Evolutionary conservation across 2,797 vertebrate genomes (phyloP).

Genomic region (Micropoecilia bifurca): DNA sequence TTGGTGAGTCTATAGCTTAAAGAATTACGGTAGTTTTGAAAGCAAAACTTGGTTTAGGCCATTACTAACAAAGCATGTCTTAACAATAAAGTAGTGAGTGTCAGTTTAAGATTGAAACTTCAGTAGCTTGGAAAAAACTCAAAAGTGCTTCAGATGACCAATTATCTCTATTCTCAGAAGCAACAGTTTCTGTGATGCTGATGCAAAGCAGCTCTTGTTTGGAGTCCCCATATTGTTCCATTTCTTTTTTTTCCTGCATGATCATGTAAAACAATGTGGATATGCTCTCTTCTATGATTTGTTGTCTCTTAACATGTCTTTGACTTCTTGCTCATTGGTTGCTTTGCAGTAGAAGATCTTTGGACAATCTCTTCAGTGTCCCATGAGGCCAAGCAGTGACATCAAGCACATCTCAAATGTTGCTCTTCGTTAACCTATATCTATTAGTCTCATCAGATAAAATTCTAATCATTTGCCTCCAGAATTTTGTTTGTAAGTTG

Average conservation of each 20-base stretch:
- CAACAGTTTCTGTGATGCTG: neutral
- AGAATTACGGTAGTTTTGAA: neutral
- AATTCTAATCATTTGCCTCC: neutral
- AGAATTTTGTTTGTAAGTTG: neutral
- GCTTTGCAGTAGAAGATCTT: neutral
- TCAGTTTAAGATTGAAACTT: neutral
- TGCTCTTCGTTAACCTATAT: neutral
- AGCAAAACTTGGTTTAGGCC: neutral
- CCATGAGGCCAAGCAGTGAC: neutral
- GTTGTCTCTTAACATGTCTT: neutral
- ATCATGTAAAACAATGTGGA: neutral
- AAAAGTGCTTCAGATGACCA: neutral
- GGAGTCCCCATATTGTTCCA: neutral
- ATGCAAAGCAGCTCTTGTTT: neutral
- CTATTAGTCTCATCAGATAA: neutral
- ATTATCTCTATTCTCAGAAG: neutral
- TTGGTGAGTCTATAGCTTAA: neutral
- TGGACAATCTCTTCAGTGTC: neutral
- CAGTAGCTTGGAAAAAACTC: too few relatives aligned
- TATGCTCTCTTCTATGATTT: neutral
- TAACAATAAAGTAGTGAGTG: neutral
- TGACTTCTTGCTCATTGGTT: neutral
- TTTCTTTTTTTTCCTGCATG: neutral
- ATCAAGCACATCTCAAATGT: neutral
- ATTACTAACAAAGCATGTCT: neutral